These are phyloP conservation scores for Parazoanthus atlanticus DNA, from an alignment of 92 coral and sea anemone genomes.

Conservation along the genomic window DNA sequence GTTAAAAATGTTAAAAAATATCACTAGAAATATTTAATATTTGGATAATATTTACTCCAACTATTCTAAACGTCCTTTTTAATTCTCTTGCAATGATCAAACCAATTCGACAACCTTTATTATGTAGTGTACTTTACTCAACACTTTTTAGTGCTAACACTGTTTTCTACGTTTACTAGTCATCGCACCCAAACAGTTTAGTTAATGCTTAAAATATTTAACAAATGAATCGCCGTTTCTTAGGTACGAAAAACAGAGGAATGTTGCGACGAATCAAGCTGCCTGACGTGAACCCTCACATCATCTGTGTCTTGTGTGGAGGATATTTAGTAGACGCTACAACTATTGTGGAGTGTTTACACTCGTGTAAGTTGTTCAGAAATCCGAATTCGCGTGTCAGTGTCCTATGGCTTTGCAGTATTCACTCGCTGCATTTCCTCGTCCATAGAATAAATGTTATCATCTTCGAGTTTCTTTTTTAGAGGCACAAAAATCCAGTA, in stretches of 20 bases:
- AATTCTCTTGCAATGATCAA: too few species aligned
- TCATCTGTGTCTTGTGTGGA: slow-evolving; percentile 88
- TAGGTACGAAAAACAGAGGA: not conserved
- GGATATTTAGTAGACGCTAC: slow-evolving; percentile 97
- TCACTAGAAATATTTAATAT: too few species aligned
- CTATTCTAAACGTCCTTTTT: too few species aligned
- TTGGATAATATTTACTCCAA: too few species aligned
- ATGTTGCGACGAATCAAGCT: slow-evolving; percentile 41
- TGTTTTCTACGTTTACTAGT: too few species aligned
- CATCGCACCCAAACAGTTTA: not conserved
- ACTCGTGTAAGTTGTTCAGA: slow-evolving; percentile 81
- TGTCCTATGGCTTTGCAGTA: not conserved
- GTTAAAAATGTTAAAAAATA: not conserved
- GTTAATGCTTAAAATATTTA: not conserved
- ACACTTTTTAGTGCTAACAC: too few species aligned
- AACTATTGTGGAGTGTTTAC: slow-evolving; percentile 94
- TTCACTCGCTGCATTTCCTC: not conserved
- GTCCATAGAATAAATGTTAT: not conserved
- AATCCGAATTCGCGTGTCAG: not conserved
- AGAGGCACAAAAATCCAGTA: not conserved
- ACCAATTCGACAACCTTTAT: too few species aligned
- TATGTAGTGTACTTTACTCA: too few species aligned
- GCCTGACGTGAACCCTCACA: slow-evolving; percentile 77
- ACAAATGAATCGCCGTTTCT: not conserved
- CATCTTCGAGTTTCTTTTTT: not conserved